Evolutionary conservation across 1,140 invertebrate genomes (phyloP).

Genomic region (Colletes latitarsis): DNA sequence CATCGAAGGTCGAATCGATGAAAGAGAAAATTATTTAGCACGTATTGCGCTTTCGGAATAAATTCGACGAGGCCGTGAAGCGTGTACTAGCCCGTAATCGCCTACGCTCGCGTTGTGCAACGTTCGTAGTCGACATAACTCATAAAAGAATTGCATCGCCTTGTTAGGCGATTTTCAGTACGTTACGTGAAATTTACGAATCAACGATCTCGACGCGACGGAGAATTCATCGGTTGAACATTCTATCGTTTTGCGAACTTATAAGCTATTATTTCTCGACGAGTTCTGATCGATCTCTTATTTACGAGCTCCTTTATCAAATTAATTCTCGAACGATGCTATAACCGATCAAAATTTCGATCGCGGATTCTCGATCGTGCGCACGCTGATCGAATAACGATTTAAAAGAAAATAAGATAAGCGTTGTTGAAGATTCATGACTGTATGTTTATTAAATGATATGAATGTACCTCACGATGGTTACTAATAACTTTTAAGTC

Average conservation of each 20-base stretch:
- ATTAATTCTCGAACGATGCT: not conserved
- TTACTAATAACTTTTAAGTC: no score
- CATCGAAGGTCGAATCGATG: not conserved
- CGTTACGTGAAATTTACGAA: not conserved
- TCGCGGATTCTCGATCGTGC: not conserved
- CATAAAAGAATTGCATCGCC: not conserved
- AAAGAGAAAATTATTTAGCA: slow-evolving; percentile 13
- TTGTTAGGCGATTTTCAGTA: not conserved
- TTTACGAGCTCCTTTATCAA: not conserved
- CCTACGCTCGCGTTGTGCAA: not conserved
- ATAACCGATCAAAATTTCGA: not conserved
- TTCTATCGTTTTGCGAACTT: not conserved
- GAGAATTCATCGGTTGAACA: not conserved
- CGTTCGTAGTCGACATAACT: not conserved
- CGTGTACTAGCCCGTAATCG: not conserved
- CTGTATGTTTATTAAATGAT: no score
- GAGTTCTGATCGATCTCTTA: slow-evolving; percentile 7
- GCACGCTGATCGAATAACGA: no score
- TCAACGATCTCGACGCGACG: not conserved
- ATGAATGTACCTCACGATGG: no score
- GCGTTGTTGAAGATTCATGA: no score
- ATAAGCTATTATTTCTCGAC: not conserved
- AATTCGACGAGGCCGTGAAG: not conserved
- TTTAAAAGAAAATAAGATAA: no score
- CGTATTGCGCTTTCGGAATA: not conserved